phyloP scores from a whole-genome alignment of 2,888 invertebrate species.

The Drosophila acutilabella region DNA sequence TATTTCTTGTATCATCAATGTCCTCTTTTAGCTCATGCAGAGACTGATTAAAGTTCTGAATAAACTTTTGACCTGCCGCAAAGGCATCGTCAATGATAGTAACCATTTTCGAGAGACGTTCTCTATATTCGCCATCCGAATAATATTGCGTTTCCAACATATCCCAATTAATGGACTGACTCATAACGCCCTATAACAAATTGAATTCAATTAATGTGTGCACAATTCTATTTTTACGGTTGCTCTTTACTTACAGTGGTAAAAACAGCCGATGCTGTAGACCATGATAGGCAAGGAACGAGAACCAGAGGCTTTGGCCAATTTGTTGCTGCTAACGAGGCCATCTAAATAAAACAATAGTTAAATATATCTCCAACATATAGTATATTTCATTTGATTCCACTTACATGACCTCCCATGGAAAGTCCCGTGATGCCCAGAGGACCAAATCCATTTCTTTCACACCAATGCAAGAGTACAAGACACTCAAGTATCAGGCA shows the following conservation, averaged over 20 bases:
- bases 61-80: conserved; percentile 91
- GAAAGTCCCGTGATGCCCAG: conserved; percentile 97
- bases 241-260: conserved; percentile 88
- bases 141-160: conserved; percentile 94
- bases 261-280: conserved; percentile 97
- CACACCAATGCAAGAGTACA: conserved; percentile 97
- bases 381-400: no score
- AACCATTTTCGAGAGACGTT: conserved; percentile 94
- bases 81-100: conserved; percentile 91
- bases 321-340: conserved; percentile 97
- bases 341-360: conserved; percentile 90
- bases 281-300: conserved; percentile 98
- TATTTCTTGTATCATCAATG: conserved; percentile 77
- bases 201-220: neutral
- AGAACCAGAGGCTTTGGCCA: conserved; percentile 97
- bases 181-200: conserved; percentile 93
- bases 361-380: no score
- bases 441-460: conserved; percentile 95
- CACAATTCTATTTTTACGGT: neutral
- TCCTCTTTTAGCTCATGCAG: conserved; percentile 85
- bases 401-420: conserved; percentile 98
- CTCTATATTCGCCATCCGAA: conserved; percentile 91
- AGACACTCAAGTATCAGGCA: conserved; percentile 97
- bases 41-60: conserved; percentile 87
- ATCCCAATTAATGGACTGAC: conserved; percentile 97